A percentile compares a stretch with the other conserved stretches of the same genome.
phyloP scores from a whole-genome alignment of 2,888 invertebrate species.

The Tenthredo distinguenda region DNA sequence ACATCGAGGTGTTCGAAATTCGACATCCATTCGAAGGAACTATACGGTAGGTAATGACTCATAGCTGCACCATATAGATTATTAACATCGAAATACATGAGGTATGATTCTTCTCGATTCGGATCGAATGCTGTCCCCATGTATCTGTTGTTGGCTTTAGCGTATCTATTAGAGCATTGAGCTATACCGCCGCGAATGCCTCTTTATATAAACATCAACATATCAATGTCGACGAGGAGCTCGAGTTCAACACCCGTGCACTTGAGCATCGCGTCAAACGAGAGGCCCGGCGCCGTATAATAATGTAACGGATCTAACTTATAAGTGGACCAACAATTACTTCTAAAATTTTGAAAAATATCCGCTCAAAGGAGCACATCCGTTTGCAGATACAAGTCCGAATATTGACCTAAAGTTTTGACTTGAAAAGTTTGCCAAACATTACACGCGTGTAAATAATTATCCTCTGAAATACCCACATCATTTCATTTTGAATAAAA shows the following conservation, averaged over 20 bases:
- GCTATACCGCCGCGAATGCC: too few species aligned
- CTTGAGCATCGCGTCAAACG: too few species aligned
- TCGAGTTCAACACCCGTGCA: too few species aligned
- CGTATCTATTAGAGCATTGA: too few species aligned
- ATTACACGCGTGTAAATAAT: constrained; percentile 55
- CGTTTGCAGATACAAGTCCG: constrained; percentile 64
- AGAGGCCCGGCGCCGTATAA: constrained; percentile 67
- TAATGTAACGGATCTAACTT: constrained; percentile 70
- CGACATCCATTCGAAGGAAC: constrained; percentile 67
- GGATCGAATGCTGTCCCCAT: constrained; percentile 57
- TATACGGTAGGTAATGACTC: constrained; percentile 64
- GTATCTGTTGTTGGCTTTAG: too few species aligned
- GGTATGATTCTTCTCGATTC: constrained; percentile 59
- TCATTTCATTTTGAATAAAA: too few species aligned
- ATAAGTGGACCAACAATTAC: constrained; percentile 61
- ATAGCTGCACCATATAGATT: constrained; percentile 58
- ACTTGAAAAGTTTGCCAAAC: constrained; percentile 66
- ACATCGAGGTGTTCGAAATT: constrained; percentile 45
- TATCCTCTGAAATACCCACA: constrained; percentile 26
- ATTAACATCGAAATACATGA: constrained; percentile 54
- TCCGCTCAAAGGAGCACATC: constrained; percentile 67
- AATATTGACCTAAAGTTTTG: constrained; percentile 48
- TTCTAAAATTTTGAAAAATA: constrained; percentile 69
- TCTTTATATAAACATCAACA: too few species aligned
- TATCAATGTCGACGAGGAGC: too few species aligned